Base-by-base conservation (phyloP, 92 coral and sea anemone species). In the Bergia sp. region DNA sequence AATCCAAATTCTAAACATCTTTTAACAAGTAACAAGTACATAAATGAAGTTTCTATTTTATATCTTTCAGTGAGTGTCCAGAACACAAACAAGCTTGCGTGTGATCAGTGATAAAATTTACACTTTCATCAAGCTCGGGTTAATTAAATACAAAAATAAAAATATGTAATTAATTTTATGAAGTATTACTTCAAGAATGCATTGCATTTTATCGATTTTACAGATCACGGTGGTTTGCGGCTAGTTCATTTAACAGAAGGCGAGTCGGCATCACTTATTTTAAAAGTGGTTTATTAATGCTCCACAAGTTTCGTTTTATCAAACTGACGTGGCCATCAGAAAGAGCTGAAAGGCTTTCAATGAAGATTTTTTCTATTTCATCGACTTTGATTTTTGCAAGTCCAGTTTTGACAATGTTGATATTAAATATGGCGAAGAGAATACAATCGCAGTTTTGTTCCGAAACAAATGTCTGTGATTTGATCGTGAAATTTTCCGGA, bases 61-160 rank as follows among this genome's bases (percentile, higher is more conserved):
- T 69, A 10, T 53, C 58, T 71, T 84, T 21, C 40, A 66, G 5
- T 36, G 4, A 69, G 9, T 69, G 7, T 20, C 71, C 53, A 23
- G 64, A 84, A 7, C 72, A 37, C 42, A 80, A 84, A 45, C 4
- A 49, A 45, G 49, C 20, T 38, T 53, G 58, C 57, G 75, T 71
- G 79, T 13, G 42, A 84, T 84, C 29, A 29, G 29, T 71, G 87
- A 71, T 84, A 84, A 69, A 71, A 84, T 84, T 84, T 84, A 15
- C 64, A 43, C 87, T 69, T 84, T 42, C 49, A 84, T 71, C 38
- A 84, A 71, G 67, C 76, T 43, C 20, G 4, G 39, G 76, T 44
- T 29, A 84, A 69, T 84, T 84, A 42, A 44, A 36, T 69, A 50
- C 77, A 55, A 71, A 84, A 84, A 69, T 84, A 50, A 84, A 84